These are phyloP conservation scores for Chaetogeoica ovagalla DNA, from an alignment of 2,888 invertebrate species.

Conservation along the genomic window DNA sequence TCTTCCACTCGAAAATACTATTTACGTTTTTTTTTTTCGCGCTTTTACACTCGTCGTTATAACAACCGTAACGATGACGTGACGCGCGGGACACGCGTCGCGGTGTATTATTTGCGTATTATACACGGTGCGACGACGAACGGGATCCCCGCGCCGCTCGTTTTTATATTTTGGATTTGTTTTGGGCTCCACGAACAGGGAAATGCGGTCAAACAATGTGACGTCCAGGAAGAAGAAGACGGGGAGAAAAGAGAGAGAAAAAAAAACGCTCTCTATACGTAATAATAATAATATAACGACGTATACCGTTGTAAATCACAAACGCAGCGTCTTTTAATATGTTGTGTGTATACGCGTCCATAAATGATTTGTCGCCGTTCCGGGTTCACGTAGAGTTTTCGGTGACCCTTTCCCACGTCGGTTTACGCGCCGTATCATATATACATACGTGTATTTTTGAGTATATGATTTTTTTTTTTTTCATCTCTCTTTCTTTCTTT, in stretches of 20 bases:
- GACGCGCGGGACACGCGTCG: too few relatives aligned
- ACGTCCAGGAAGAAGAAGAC: conserved; percentile 26
- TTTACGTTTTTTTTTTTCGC: conserved; percentile 7
- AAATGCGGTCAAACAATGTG: conserved; percentile 51
- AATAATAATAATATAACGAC: not conserved
- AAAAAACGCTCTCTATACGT: not conserved
- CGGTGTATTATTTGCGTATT: not conserved
- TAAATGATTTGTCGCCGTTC: conserved; percentile 48
- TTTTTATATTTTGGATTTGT: conserved; percentile 26
- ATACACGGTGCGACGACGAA: not conserved
- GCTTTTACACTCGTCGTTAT: conserved; percentile 1
- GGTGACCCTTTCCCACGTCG: conserved; percentile 49
- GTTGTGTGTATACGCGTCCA: not conserved
- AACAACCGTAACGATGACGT: conserved; percentile 25
- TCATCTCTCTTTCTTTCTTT: too few relatives aligned
- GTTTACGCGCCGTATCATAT: not conserved
- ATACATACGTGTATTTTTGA: too few relatives aligned
- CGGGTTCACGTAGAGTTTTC: conserved; percentile 50
- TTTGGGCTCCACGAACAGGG: conserved; percentile 43
- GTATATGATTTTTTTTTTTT: not conserved
- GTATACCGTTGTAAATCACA: conserved; percentile 36
- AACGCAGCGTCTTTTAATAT: conserved; percentile 3
- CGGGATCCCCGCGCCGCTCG: conserved; percentile 16
- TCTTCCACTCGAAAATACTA: not conserved
- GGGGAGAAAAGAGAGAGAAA: not conserved